Percentiles rank a stretch among this genome's conserved stretches.
These are phyloP conservation scores for Coilia nasus DNA, from an alignment of 2,797 vertebrate species.

Conservation along the genomic window DNA sequence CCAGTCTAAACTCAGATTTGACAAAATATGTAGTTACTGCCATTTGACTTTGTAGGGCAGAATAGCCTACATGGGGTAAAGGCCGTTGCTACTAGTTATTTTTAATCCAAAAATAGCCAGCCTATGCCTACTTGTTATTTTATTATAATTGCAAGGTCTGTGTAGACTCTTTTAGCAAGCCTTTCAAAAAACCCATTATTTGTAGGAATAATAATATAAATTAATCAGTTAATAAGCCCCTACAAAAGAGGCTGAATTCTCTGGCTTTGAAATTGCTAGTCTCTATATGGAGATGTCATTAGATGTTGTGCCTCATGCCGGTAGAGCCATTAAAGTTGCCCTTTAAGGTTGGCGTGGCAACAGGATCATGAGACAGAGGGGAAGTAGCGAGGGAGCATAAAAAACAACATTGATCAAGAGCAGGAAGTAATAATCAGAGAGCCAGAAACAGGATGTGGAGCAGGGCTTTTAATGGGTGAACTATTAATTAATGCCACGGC, in stretches of 20 bases:
- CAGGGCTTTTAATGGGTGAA: slow-evolving; percentile 72
- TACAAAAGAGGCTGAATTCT: not conserved
- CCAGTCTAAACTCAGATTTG: no score
- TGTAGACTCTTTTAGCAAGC: not conserved
- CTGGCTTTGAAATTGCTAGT: not conserved
- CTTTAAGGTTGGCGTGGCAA: slow-evolving; percentile 48
- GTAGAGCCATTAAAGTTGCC: slow-evolving; percentile 12
- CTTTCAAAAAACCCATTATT: not conserved
- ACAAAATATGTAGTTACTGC: no score
- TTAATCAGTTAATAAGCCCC: not conserved
- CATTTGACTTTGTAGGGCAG: no score
- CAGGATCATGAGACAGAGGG: slow-evolving; percentile 7
- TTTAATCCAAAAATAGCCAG: not conserved
- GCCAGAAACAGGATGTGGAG: slow-evolving; percentile 60
- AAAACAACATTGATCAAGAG: slow-evolving; percentile 51
- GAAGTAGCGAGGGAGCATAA: no score
- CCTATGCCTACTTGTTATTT: not conserved
- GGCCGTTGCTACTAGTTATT: no score
- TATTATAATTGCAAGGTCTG: not conserved
- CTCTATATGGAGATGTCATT: not conserved
- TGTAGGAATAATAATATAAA: not conserved
- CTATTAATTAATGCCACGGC: slow-evolving; percentile 76
- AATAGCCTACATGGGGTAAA: no score
- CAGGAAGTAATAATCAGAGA: slow-evolving; percentile 23
- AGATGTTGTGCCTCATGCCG: not conserved